Conservation (phyloP, 2,888 invertebrate genomes). For the Platypus cylindrus region DNA sequence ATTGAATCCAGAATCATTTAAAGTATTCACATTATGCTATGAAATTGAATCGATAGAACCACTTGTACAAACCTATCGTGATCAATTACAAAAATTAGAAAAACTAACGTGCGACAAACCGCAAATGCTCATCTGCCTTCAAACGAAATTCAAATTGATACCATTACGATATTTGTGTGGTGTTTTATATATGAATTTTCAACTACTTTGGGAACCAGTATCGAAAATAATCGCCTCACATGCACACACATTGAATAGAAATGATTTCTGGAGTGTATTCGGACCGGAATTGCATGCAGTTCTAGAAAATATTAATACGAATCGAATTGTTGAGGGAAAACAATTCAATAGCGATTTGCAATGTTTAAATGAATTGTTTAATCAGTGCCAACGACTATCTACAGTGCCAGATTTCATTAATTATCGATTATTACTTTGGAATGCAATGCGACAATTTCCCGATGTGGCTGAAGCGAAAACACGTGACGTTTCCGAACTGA, state of each 20-base stretch:
- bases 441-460: constrained; percentile 59
- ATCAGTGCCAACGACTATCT: constrained; percentile 26
- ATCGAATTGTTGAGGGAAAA: constrained; percentile 14
- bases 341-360: constrained; percentile 17
- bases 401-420: constrained; percentile 60
- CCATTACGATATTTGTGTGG: constrained; percentile 72
- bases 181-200: constrained; percentile 73
- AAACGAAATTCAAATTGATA: constrained; percentile 47
- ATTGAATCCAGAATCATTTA: constrained; percentile 37
- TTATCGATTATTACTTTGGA: constrained; percentile 71
- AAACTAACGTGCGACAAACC: constrained; percentile 54
- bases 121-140: constrained; percentile 39
- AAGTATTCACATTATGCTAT: constrained; percentile 54
- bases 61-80: constrained; percentile 67
- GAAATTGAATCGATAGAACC: constrained; percentile 57
- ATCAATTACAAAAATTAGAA: constrained; percentile 60
- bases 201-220: constrained; percentile 78
- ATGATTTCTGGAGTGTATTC: constrained; percentile 65
- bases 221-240: constrained; percentile 62
- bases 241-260: constrained; percentile 45
- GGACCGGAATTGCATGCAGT: constrained; percentile 44
- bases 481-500: constrained; percentile 63
- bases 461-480: constrained; percentile 70
- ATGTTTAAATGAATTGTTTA: constrained; percentile 25
- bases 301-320: constrained; percentile 36